Evolutionary conservation across 1,140 invertebrate genomes (phyloP).

Genomic region (Drosophila varians): DNA sequence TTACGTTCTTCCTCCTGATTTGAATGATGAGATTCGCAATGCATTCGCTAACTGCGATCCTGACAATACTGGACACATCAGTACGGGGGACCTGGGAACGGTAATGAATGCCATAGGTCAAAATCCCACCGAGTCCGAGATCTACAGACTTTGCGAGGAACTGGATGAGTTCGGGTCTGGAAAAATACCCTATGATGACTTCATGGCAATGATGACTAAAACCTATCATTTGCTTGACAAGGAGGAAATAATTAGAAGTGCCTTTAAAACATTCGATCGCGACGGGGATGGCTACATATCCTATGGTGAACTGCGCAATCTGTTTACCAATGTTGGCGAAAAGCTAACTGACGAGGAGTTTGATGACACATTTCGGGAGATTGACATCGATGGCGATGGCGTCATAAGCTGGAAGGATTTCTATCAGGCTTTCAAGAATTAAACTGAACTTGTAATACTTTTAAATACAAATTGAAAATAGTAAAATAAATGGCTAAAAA

Average conservation of each 20-base stretch:
- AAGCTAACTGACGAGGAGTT: slow-evolving; percentile 38
- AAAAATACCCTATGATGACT: slow-evolving; percentile 13
- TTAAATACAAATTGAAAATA: background rate
- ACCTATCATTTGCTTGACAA: slow-evolving; percentile 2
- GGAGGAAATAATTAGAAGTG: slow-evolving; percentile 14
- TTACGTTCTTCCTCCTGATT: slow-evolving; percentile 7
- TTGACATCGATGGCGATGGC: slow-evolving; percentile 43
- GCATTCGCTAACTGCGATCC: slow-evolving; percentile 34
- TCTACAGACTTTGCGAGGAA: slow-evolving; percentile 28
- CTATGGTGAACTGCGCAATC: slow-evolving; percentile 6
- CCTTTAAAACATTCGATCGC: slow-evolving; percentile 39
- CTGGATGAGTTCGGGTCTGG: slow-evolving; percentile 36
- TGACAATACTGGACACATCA: slow-evolving; percentile 15
- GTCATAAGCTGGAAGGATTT: slow-evolving; percentile 22
- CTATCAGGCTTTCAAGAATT: background rate
- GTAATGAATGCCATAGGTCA: slow-evolving; percentile 33
- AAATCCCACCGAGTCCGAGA: slow-evolving; percentile 44
- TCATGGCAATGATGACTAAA: slow-evolving; percentile 16
- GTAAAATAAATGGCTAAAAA: too few relatives aligned
- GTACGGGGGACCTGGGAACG: slow-evolving; percentile 11
- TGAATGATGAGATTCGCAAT: slow-evolving; percentile 13
- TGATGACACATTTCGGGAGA: slow-evolving; percentile 43
- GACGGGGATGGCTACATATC: slow-evolving; percentile 14
- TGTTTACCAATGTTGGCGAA: slow-evolving; percentile 31
- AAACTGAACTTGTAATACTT: background rate